These are phyloP conservation scores for Campylomormyrus tamandua DNA, from an alignment of 2,113 vertebrate genomes.

Conservation along the genomic window DNA sequence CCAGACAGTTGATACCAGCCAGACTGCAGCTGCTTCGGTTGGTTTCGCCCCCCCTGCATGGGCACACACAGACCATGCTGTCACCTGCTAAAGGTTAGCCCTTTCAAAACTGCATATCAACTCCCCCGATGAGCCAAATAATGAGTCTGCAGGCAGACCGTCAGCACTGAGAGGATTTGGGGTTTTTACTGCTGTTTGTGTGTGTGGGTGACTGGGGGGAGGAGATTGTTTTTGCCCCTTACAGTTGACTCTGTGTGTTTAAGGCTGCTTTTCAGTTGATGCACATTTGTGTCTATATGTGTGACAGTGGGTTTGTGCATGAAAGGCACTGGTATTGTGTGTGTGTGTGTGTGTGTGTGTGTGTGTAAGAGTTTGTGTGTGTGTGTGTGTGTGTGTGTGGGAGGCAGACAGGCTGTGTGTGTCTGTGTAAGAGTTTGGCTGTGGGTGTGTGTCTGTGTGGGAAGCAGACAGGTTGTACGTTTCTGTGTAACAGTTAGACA, in stretches of 20 bases:
- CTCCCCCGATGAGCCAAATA: slow-evolving; percentile 48
- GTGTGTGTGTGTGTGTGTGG: too few species aligned
- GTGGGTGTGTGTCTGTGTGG: background rate
- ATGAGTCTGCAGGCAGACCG: slow-evolving; percentile 58
- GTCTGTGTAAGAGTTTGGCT: background rate
- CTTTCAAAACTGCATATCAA: slow-evolving; percentile 43
- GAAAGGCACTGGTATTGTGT: background rate
- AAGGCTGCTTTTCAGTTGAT: background rate
- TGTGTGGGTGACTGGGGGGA: slow-evolving; percentile 23
- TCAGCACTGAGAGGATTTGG: slow-evolving; percentile 60
- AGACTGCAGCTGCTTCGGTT: slow-evolving; percentile 47
- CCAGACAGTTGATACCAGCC: slow-evolving; percentile 37
- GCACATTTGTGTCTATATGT: background rate
- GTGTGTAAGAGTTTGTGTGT: background rate
- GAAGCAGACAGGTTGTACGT: background rate
- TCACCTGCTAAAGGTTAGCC: slow-evolving; percentile 45
- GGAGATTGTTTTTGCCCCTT: background rate
- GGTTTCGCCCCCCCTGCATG: slow-evolving; percentile 38
- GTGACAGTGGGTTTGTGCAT: background rate
- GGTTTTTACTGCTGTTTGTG: slow-evolving; percentile 45
- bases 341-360: background rate
- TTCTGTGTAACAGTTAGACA: background rate
- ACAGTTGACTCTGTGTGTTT: background rate
- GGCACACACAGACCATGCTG: slow-evolving; percentile 26
- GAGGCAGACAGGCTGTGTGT: background rate